Evolutionary conservation across 2,888 invertebrate species (phyloP), one percentile per base, ranked within the genome.

Genomic region (Ophioninae sp.): DNA sequence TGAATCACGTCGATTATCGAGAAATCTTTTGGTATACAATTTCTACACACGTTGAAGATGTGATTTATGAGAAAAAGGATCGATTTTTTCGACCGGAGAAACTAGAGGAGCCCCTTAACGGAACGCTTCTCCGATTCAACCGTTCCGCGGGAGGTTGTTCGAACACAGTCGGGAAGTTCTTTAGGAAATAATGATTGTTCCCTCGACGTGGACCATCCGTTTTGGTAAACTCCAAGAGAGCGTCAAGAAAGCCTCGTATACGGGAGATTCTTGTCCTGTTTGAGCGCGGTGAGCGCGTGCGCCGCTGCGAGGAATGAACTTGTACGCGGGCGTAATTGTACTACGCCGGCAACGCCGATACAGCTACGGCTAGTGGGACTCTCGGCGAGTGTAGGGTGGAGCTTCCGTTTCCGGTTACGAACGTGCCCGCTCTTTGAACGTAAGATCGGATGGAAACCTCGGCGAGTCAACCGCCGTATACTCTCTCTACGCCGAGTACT

Each of bases 381-480:
- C 81, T 41, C 77, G 72, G 62, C 59, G 77, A 37, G 73, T 87
- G 87, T 44, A 89, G 91, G 92, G 91, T 91, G 91, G 91, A 91
- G 91, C 91, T 91, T 91, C 91, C 91, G 91, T 91, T 91, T 91
- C 91, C 91, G 90, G 91, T 83, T 88, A 86, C 85, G 90, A 87
- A 91, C 92, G 91, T 91, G 91, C 88, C 87, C 86, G 88, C 80
- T 73, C 79, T 72, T 57, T 75, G 76, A 77, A 64, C 81, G 72
- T 83, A 81, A 82, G 82, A 83, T 79, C 78, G 65, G 69, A 30
- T 50, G 50, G 73, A 56, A 72, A 78, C 57, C 41, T 76, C 57
- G 17, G 23, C 21, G 72, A 76, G 65, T 65, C 23, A 59, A 78
- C 41, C 41, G 65, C 62, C 59, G 41, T 37, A 44, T 44, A 41